Evolutionary conservation across 2,797 vertebrate species (phyloP).

Genomic region (Cuniculus paca): DNA sequence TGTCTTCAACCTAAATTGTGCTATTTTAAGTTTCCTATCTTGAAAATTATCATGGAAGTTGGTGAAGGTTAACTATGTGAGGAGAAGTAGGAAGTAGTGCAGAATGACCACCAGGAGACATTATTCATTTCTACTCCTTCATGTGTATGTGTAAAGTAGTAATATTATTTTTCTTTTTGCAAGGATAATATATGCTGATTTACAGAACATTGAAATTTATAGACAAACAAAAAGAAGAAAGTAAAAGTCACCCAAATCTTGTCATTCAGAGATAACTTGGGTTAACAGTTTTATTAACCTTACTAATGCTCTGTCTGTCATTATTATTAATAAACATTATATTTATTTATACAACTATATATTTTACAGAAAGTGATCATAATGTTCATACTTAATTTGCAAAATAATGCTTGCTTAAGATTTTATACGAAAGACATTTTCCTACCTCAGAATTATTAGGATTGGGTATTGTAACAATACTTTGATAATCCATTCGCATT

Average conservation of each 20-base stretch:
- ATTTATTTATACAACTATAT: neutral
- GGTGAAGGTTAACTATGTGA: neutral
- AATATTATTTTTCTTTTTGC: conserved; percentile 39
- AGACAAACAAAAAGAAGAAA: conserved; percentile 40
- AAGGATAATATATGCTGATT: conserved; percentile 34
- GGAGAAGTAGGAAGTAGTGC: neutral
- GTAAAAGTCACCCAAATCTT: conserved; percentile 29
- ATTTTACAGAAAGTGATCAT: conserved; percentile 27
- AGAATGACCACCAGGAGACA: neutral
- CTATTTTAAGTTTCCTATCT: neutral
- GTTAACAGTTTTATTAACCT: conserved; percentile 30
- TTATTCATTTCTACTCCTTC: neutral
- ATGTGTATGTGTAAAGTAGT: neutral
- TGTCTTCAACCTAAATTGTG: neutral
- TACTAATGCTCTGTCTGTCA: neutral
- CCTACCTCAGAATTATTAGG: conserved; percentile 52
- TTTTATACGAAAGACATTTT: conserved; percentile 46
- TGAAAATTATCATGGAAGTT: neutral
- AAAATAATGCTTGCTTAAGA: conserved; percentile 48
- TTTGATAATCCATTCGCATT: conserved; percentile 33
- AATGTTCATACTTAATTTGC: conserved; percentile 1
- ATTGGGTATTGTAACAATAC: conserved; percentile 29
- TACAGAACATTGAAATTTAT: conserved; percentile 17
- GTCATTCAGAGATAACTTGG: neutral
- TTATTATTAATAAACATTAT: conserved; percentile 19